Percentiles rank a stretch among this genome's conserved stretches.
These are phyloP conservation scores for Chloroclystis v-ata DNA, from an alignment of 2,888 invertebrate species.

Conservation along the genomic window DNA sequence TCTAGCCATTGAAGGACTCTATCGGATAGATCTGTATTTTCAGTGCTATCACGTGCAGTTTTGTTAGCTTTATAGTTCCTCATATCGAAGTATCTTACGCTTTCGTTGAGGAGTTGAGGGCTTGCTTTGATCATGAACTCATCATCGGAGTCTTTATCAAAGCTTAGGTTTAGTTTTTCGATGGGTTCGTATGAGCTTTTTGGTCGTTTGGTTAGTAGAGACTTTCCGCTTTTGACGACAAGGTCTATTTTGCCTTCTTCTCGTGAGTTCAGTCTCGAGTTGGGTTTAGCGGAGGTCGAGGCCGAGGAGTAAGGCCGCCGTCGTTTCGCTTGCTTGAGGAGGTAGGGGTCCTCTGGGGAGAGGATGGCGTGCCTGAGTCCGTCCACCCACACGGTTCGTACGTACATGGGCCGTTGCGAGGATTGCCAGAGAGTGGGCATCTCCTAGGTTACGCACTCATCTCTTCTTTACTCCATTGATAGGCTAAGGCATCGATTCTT, in stretches of 20 bases:
- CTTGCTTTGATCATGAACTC: slow-evolving; percentile 49
- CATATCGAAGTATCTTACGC: slow-evolving; percentile 50
- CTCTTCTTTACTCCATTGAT: background rate
- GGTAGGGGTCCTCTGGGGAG: slow-evolving; percentile 79
- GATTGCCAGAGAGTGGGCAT: slow-evolving; percentile 81
- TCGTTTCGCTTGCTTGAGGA: slow-evolving; percentile 46
- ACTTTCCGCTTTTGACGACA: slow-evolving; percentile 52
- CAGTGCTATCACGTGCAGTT: slow-evolving; percentile 56
- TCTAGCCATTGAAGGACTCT: slow-evolving; percentile 89
- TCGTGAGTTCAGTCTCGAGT: slow-evolving; percentile 48
- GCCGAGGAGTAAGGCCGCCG: slow-evolving; percentile 59
- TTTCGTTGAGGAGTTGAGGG: slow-evolving; percentile 49
- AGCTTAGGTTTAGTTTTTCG: slow-evolving; percentile 52
- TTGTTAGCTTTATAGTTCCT: slow-evolving; percentile 56
- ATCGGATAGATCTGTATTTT: slow-evolving; percentile 77
- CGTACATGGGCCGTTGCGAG: slow-evolving; percentile 79
- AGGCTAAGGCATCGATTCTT: too few species aligned
- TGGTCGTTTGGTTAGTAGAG: slow-evolving; percentile 40
- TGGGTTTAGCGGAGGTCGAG: slow-evolving; percentile 42
- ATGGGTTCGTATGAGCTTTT: slow-evolving; percentile 40
- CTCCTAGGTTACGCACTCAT: slow-evolving; percentile 39
- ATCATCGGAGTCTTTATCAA: slow-evolving; percentile 53
- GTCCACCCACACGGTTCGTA: slow-evolving; percentile 83
- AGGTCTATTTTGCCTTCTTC: slow-evolving; percentile 53
- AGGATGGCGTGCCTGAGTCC: slow-evolving; percentile 84